Base-by-base conservation (phyloP, 2,797 vertebrate species). In the Acipenser oxyrinchus region DNA sequence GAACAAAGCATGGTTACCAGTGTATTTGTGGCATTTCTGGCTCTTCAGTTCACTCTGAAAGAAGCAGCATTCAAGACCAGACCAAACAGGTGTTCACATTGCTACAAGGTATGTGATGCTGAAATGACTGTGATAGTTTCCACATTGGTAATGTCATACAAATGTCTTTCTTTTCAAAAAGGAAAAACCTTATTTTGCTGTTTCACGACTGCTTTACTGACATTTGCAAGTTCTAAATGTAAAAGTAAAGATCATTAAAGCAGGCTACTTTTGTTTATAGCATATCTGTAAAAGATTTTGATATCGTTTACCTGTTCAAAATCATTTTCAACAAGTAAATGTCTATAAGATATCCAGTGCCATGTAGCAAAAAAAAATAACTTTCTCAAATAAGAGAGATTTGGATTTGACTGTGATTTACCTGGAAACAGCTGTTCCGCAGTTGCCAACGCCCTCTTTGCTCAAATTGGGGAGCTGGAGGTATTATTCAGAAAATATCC, bases 1-100 rank as follows among this genome's bases (percentile, higher is more conserved):
- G 81, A 73, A 89, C 86, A 67, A 64, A 61, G 6, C 71, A 59
- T 57, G 90, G 92, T 71, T 95, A 84, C 80, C 90, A 87, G 69
- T 94, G 91, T 88, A 85, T 94, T 75, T 84, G 83, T 1, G 78
- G 78, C 66, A 73, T 92, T 73, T 74, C 69, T 48, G 85, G 81
- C 23, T 23, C 61, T 6, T 69, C 77, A 57, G 37, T 73, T 68
- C 83, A 77, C 51, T 81, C 81, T 60, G 71, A 74, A 74, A 79
- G 81, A 59, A 66, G 73, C 23, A 84, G 73, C 53, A 74, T 87
- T 75, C 73, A 84, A 72, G 79, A 78, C 70, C 84, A 88, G 77
- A 78, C 87, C 18, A 64, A 23, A 8, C 75, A 83, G 60, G 84
- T 77, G 11, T 91, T 95, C 78, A 77, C 71, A 49, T 84, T 83